Evolutionary conservation across 2,797 vertebrate species (phyloP).

Genomic region (Dallia pectoralis): DNA sequence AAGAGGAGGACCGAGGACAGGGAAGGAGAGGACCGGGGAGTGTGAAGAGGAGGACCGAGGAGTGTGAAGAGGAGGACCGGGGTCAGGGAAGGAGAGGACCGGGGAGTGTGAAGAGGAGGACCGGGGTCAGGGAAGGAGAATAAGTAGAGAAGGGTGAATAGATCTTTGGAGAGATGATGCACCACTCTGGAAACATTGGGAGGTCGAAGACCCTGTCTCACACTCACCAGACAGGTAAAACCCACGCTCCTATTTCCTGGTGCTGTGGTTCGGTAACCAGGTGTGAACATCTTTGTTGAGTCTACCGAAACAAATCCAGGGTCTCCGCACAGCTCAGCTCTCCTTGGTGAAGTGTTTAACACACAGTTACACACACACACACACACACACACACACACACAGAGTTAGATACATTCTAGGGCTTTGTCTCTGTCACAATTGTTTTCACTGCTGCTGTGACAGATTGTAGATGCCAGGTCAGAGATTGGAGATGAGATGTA

Average conservation of each 20-base stretch:
- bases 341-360: conserved; percentile 18
- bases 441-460: background rate
- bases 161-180: conserved; percentile 69
- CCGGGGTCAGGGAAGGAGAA: conserved; percentile 32
- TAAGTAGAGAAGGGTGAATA: background rate
- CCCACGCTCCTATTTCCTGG: conserved; percentile 40
- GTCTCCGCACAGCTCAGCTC: background rate
- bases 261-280: conserved; percentile 39
- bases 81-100: conserved; percentile 63
- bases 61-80: too few relatives aligned
- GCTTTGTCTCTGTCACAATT: background rate
- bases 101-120: conserved; percentile 63
- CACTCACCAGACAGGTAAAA: conserved; percentile 79
- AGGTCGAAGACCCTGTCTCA: conserved; percentile 79
- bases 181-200: conserved; percentile 75
- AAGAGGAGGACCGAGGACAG: conserved; percentile 26
- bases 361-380: conserved; percentile 5
- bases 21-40: background rate
- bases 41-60: too few relatives aligned
- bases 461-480: background rate
- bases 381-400: background rate
- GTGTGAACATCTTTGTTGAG: conserved; percentile 15
- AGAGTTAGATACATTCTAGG: conserved; percentile 6
- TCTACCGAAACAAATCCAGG: background rate
- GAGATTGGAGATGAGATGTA: background rate